Percentiles rank a stretch among this genome's conserved stretches.
Conservation (phyloP, 2,888 invertebrate genomes). For the Acanthoscelides obtectus region DNA sequence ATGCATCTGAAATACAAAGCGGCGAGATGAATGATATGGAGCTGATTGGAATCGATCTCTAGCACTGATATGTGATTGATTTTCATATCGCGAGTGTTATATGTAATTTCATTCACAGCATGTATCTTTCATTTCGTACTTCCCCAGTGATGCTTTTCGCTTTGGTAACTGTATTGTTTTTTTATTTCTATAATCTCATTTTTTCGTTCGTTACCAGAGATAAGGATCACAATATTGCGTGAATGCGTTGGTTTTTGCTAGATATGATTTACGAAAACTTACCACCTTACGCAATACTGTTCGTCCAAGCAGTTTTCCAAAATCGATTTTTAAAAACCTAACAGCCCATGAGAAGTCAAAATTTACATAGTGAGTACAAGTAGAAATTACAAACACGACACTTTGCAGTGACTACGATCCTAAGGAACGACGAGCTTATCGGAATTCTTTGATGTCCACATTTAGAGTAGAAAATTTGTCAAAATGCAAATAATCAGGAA, state of each 20-base stretch:
- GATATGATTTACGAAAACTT: no score
- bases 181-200: background rate
- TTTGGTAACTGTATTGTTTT: background rate
- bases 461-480: no score
- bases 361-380: no score
- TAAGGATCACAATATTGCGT: background rate
- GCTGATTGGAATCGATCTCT: constrained; percentile 27
- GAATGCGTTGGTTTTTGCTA: background rate
- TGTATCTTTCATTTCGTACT: constrained; percentile 20
- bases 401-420: no score
- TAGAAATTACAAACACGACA: no score
- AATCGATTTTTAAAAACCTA: no score
- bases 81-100: constrained; percentile 32
- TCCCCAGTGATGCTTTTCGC: background rate
- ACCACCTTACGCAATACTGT: no score
- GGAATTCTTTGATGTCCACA: no score
- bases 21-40: constrained; percentile 1
- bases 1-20: background rate
- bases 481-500: no score
- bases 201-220: background rate
- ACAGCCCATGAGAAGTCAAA: no score
- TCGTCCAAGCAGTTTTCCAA: no score
- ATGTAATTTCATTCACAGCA: constrained; percentile 35
- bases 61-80: constrained; percentile 31
- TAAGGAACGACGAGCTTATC: no score